Conservation (phyloP, 2,113 vertebrate species). For the Lophura nycthemera region DNA sequence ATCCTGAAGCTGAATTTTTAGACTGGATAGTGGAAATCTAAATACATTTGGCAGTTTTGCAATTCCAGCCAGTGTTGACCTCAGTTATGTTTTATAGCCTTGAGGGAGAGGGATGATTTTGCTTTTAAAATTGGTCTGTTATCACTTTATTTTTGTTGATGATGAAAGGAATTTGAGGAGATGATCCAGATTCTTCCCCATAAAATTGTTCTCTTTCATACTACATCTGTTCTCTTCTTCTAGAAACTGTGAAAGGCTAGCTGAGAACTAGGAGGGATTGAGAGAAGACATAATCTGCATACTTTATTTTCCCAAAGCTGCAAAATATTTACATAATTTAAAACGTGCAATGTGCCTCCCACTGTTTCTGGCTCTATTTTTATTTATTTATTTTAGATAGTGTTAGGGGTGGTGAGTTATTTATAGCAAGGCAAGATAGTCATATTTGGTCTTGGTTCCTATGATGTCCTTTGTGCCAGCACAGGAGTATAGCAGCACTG, state of each 20-base stretch:
- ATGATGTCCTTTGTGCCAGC: background rate
- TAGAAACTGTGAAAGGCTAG: background rate
- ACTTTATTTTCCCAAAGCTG: conserved; percentile 16
- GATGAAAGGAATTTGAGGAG: background rate
- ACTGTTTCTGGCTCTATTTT: background rate
- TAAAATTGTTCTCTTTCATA: background rate
- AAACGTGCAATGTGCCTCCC: background rate
- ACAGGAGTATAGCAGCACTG: background rate
- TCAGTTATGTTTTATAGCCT: background rate
- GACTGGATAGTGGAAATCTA: background rate
- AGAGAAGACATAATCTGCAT: background rate
- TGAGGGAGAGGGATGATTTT: background rate
- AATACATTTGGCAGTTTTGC: background rate
- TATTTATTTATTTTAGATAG: background rate
- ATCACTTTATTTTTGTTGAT: background rate
- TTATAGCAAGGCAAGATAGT: conserved; percentile 28
- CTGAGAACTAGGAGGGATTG: background rate
- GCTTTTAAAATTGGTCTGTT: background rate
- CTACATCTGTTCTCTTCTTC: background rate
- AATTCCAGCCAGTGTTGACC: background rate
- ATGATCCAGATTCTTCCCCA: background rate
- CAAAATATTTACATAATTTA: background rate
- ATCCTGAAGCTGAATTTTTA: background rate
- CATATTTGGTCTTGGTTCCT: background rate
- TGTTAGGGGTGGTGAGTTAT: background rate